Evolutionary conservation across 2,797 vertebrate genomes (phyloP).

Genomic region (Podarcis siculus): DNA sequence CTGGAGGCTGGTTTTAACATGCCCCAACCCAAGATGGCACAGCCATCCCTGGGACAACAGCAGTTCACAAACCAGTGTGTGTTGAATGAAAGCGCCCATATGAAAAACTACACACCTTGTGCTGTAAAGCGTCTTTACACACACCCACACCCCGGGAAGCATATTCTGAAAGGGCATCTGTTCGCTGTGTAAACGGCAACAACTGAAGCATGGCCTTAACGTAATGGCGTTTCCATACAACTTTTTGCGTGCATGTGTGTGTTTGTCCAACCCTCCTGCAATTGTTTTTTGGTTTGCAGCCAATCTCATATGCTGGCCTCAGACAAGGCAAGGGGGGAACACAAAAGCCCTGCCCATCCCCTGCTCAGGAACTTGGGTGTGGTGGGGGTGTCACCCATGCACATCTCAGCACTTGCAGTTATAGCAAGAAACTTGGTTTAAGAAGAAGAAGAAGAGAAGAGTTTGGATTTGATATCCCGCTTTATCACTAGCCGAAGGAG

Average conservation of each 20-base stretch:
- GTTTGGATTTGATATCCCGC: too few species aligned
- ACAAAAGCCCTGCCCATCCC: neutral
- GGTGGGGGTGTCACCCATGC: too few species aligned
- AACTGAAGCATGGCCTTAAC: neutral
- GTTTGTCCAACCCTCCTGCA: too few species aligned
- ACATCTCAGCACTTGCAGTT: neutral
- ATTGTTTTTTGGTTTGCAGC: too few species aligned
- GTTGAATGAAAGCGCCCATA: neutral
- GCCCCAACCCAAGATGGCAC: neutral
- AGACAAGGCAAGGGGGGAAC: neutral
- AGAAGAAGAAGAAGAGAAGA: too few species aligned
- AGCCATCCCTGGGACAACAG: neutral
- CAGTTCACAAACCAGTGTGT: neutral
- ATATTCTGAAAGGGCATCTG: neutral
- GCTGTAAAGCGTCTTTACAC: neutral
- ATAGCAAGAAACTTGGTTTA: neutral
- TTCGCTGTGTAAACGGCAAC: neutral
- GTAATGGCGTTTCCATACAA: too few species aligned
- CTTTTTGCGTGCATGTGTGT: neutral
- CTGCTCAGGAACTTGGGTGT: too few species aligned
- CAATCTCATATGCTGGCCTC: too few species aligned
- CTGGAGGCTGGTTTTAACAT: neutral
- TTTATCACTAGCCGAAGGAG: too few species aligned
- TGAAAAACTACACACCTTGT: neutral
- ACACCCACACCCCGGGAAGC: neutral